Conservation (phyloP, 2,888 invertebrate genomes). For the Pardosa pseudoannulata region DNA sequence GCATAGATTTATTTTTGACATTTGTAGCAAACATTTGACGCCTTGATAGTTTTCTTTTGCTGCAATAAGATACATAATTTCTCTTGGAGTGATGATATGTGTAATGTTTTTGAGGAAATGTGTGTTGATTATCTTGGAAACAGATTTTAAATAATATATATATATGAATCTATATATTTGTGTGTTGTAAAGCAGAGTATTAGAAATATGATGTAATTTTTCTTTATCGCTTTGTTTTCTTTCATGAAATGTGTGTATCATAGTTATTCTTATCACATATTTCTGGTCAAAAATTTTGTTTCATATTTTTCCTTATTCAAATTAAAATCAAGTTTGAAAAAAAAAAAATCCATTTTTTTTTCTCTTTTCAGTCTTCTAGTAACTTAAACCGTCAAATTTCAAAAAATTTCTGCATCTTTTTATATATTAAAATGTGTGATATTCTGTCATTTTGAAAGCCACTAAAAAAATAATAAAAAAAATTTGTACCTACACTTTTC, state of each 20-base stretch:
- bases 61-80: slow-evolving; percentile 22
- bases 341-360: slow-evolving; percentile 7
- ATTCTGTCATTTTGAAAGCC: too few relatives aligned
- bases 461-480: too few relatives aligned
- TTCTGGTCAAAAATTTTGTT: neutral
- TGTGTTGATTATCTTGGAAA: slow-evolving; percentile 39
- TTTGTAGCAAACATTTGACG: slow-evolving; percentile 30
- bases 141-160: slow-evolving; percentile 39
- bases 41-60: slow-evolving; percentile 19
- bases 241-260: neutral
- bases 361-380: neutral
- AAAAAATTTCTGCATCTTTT: neutral
- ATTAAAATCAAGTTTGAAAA: too few relatives aligned
- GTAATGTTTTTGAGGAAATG: slow-evolving; percentile 28
- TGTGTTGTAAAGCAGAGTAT: slow-evolving; percentile 38
- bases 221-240: slow-evolving; percentile 11
- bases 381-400: slow-evolving; percentile 3
- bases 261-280: neutral
- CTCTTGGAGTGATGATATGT: slow-evolving; percentile 38
- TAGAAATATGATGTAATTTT: slow-evolving; percentile 26
- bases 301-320: too few relatives aligned
- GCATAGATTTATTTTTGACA: slow-evolving; percentile 22
- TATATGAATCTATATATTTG: slow-evolving; percentile 37
- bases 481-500: neutral
- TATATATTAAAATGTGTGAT: neutral